A percentile compares a stretch with the other conserved stretches of the same genome.
phyloP scores from a whole-genome alignment of 2,888 invertebrate genomes.

The Patella pellucida region DNA sequence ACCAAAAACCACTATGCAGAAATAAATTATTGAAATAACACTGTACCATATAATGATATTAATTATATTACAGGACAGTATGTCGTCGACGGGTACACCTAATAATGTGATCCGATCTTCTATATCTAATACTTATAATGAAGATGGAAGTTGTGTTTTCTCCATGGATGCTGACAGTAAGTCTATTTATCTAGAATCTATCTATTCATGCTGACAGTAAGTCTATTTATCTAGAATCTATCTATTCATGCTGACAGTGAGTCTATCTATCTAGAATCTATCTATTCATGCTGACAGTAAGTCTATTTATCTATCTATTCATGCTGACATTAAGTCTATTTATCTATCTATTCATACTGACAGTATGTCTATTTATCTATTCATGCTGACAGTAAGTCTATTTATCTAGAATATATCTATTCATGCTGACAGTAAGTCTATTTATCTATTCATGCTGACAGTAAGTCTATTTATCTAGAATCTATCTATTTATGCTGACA shows the following conservation, averaged over 20 bases:
- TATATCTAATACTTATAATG: constrained; percentile 77
- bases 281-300: constrained; percentile 53
- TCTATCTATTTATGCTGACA: no score
- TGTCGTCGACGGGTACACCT: constrained; percentile 82
- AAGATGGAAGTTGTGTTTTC: constrained; percentile 71
- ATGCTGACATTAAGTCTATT: constrained; percentile 45
- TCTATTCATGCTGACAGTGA: constrained; percentile 53
- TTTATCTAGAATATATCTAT: no score
- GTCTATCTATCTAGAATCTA: no score
- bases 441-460: constrained; percentile 44
- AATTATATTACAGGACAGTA: constrained; percentile 69
- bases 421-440: constrained; percentile 47
- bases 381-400: constrained; percentile 47
- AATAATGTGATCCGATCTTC: constrained; percentile 74
- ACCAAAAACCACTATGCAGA: no score
- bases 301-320: no score
- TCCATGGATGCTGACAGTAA: constrained; percentile 47
- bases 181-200: constrained; percentile 17
- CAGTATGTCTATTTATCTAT: constrained; percentile 38
- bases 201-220: constrained; percentile 6
- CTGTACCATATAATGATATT: no score
- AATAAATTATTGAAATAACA: no score
- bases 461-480: constrained; percentile 36
- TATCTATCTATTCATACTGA: no score
- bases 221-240: no score